These are phyloP conservation scores for Amphilophus citrinellus DNA, from an alignment of 2,113 vertebrate species.

Conservation along the genomic window DNA sequence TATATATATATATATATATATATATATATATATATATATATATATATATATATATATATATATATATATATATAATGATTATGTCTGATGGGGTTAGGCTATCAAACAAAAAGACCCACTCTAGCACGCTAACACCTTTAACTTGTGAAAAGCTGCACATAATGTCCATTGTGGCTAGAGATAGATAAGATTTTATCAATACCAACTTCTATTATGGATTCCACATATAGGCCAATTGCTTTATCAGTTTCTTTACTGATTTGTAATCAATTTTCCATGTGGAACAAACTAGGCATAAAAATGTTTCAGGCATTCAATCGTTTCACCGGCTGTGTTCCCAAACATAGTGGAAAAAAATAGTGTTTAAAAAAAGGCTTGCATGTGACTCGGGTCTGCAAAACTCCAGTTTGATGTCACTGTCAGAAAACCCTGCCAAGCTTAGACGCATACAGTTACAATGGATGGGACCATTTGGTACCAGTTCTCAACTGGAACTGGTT, in stretches of 20 bases:
- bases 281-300: not conserved
- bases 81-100: too few relatives aligned
- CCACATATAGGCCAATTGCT: not conserved
- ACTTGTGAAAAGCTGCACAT: too few relatives aligned
- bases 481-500: not conserved
- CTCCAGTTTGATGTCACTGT: not conserved
- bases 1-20: too few relatives aligned
- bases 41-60: too few relatives aligned
- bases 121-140: too few relatives aligned
- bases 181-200: too few relatives aligned
- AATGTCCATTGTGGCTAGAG: too few relatives aligned
- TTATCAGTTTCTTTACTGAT: not conserved
- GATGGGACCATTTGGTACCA: not conserved
- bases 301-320: not conserved
- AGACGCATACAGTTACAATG: not conserved
- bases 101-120: too few relatives aligned
- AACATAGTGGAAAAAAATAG: not conserved
- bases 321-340: not conserved
- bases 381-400: not conserved
- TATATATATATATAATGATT: too few relatives aligned
- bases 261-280: not conserved
- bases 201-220: not conserved
- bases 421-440: not conserved
- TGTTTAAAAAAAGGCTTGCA: not conserved
- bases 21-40: too few relatives aligned